Evolutionary conservation across 2,888 invertebrate species (phyloP).

Genomic region (Ectropis crepuscularia): DNA sequence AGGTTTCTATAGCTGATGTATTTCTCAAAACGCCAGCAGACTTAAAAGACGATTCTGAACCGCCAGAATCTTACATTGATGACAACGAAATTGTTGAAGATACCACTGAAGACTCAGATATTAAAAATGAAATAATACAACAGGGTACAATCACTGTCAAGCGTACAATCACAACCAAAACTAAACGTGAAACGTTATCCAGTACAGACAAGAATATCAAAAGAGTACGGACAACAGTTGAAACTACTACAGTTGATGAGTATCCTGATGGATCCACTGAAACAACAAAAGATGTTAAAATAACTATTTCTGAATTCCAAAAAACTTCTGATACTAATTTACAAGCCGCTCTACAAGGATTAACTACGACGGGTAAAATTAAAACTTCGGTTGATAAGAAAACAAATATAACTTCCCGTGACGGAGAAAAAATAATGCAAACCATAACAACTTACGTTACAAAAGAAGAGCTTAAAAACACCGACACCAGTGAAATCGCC

Average conservation of each 20-base stretch:
- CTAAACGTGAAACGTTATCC: conserved; percentile 76
- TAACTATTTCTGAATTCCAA: conserved; percentile 80
- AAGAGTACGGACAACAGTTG: conserved; percentile 84
- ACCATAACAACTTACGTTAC: conserved; percentile 73
- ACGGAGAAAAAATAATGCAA: conserved; percentile 75
- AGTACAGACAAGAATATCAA: conserved; percentile 81
- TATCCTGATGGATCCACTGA: conserved; percentile 84
- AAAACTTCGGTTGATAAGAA: conserved; percentile 79
- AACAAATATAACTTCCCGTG: conserved; percentile 74
- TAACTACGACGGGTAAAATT: conserved; percentile 70
- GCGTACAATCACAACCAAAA: conserved; percentile 76
- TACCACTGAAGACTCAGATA: conserved; percentile 69
- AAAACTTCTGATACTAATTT: conserved; percentile 75
- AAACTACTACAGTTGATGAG: conserved; percentile 77
- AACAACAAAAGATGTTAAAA: conserved; percentile 81
- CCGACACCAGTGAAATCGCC: conserved; percentile 69
- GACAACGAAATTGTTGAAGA: conserved; percentile 74
- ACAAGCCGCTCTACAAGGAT: conserved; percentile 77
- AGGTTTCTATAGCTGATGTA: conserved; percentile 71
- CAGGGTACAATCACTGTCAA: conserved; percentile 67
- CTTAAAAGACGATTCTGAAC: conserved; percentile 47
- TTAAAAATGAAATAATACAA: conserved; percentile 68
- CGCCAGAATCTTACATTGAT: conserved; percentile 57
- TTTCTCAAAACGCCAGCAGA: conserved; percentile 52
- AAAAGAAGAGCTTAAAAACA: conserved; percentile 75